Evolutionary conservation across 2,113 vertebrate genomes (phyloP), one percentile per base, ranked within the genome.

Genomic region (Nasalis larvatus): DNA sequence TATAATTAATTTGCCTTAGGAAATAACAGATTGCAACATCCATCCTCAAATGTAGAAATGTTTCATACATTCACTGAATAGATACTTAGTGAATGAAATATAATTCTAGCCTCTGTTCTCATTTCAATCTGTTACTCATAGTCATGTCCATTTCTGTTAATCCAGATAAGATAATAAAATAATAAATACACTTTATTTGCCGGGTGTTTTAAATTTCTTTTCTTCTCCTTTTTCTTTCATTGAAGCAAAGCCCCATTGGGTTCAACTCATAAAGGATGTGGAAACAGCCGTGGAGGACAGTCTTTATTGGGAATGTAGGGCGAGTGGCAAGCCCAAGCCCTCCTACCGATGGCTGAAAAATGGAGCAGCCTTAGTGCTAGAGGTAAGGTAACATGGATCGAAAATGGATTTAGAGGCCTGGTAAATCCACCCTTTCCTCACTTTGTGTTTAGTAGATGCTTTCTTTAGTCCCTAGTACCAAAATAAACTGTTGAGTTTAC

Each of bases 301-400:
- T 47, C 98, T 99, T 7, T 98, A 98, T 63, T 99, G 99, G 99
- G 99, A 99, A 74, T 99, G 99, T 76, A 99, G 99, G 94, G 99
- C 99, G 2, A 99, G 97, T 88, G 99, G 99, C 27, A 99, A 99
- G 68, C 99, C 99, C 6, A 99, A 99, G 95, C 99, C 99, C 0
- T 99, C 99, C 0, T 99, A 99, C 95, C 99, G 99, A 96, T 99
- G 99, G 99, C 87, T 99, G 98, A 99, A 99, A 98, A 99, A 99
- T 27, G 99, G 99, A 87, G 99, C 99, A 18, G 98, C 98, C 16
- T 85, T 99, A 42, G 49, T 92, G 37, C 17, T 98, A 25, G 99
- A 99, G 99, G 99, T 99, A 98, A 96, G 89, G 12, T 14, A 23
- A 16, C 47, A 1, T 35, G 60, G 60, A 32, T 30, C 27, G 13